Evolutionary conservation across 2,888 invertebrate species (phyloP), one percentile per base, ranked within the genome.

Genomic region (Spodoptera picta): DNA sequence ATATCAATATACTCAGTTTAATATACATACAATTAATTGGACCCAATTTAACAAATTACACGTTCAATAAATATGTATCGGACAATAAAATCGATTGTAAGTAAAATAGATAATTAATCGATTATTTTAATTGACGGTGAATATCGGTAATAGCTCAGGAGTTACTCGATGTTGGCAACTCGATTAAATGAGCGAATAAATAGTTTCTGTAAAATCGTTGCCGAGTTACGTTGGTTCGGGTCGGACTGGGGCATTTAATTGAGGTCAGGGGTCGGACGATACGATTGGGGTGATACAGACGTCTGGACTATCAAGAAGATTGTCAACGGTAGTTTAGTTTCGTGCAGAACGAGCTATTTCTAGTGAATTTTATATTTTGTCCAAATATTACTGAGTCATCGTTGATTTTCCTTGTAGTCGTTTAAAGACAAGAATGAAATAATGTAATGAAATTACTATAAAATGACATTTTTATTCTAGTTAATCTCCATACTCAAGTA

Each of bases 241-340:
- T 80, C 77, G 77, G 77, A 82, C 75, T 79, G 72, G 60, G 59
- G 64, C 60, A 79, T 83, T 82, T 83, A 83, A 82, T 83, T 83
- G 80, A 77, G 84, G 82, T 83, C 76, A 70, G 23, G 63, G 83
- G 83, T 84, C 77, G 70, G 50, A 51, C 65, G 80, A 81, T 82
- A 76, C 75, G 74, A 70, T 71, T 61, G 56, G 62, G 45, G 45
- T 50, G 72, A 69, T 75, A 67, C 51, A 79, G 77, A 79, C 74
- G 65, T 69, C 64, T 48, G 50, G 68, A 44, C 48, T 53, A 62
- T 67, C 65, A 53, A 59, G 44, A 4, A 50, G 59, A 70, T 61
- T 61, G 59, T 65, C 68, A 65, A 60, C 71, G 59, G 74, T 76
- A 70, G 69, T 53, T 60, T 45, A 9, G 36, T 61, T 65, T 75